phyloP scores from a whole-genome alignment of 2,888 invertebrate species.

The Elmis aenea region DNA sequence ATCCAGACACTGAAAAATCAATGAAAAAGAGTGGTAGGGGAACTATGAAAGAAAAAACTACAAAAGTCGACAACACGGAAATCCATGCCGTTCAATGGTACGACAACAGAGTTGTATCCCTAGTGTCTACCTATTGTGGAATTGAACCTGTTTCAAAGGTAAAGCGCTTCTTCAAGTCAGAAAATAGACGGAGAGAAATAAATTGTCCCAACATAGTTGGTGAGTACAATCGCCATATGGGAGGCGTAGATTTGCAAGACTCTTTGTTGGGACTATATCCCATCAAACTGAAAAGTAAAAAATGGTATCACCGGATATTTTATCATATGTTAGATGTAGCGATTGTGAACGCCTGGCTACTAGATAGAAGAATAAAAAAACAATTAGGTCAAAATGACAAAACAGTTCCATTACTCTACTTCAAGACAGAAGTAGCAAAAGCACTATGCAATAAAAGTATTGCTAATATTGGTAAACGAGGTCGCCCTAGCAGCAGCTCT shows the following conservation, averaged over 20 bases:
- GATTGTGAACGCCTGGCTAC: constrained; percentile 20
- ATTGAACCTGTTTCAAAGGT: constrained; percentile 14
- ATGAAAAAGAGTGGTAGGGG: constrained; percentile 4
- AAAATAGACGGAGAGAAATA: constrained; percentile 8
- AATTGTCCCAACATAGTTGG: constrained; percentile 12
- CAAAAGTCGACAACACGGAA: not conserved
- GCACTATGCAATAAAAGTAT: constrained; percentile 5
- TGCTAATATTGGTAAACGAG: not conserved
- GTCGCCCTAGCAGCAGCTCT: constrained; percentile 2
- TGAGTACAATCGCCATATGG: constrained; percentile 19
- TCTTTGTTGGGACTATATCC: constrained; percentile 19
- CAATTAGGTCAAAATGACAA: constrained; percentile 5
- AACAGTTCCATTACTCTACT: constrained; percentile 7
- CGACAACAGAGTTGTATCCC: constrained; percentile 10
- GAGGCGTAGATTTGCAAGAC: constrained; percentile 20
- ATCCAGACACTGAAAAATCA: not conserved
- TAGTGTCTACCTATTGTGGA: constrained; percentile 8
- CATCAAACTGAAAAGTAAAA: constrained; percentile 20
- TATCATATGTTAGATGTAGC: constrained; percentile 21
- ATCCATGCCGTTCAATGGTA: constrained; percentile 1
- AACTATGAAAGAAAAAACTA: constrained; percentile 1
- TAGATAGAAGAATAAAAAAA: constrained; percentile 14
- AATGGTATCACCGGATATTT: constrained; percentile 24
- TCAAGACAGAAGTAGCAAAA: constrained; percentile 9
- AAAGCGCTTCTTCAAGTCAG: constrained; percentile 11